Conservation (phyloP, 2,888 invertebrate genomes). For the Tinea semifulvella region DNA sequence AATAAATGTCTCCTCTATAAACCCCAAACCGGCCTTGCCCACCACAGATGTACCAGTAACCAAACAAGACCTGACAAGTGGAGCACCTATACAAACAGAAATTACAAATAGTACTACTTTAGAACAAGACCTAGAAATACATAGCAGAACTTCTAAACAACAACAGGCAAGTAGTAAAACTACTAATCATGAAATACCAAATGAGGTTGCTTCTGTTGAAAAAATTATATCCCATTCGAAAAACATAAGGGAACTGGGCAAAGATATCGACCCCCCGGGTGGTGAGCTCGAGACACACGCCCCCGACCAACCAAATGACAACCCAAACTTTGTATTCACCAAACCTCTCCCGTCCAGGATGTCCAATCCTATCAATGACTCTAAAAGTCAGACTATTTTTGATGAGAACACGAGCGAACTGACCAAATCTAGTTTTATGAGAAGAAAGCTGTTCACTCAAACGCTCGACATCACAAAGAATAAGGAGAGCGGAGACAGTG, state of each 20-base stretch:
- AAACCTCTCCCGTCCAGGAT: slow-evolving; percentile 38
- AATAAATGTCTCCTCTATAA: too few relatives aligned
- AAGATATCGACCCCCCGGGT: too few relatives aligned
- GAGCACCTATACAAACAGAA: too few relatives aligned
- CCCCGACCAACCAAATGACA: too few relatives aligned
- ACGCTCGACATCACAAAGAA: slow-evolving; percentile 44
- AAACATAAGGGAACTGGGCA: background rate
- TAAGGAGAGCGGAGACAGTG: slow-evolving; percentile 30
- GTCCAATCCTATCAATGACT: slow-evolving; percentile 16
- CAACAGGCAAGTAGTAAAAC: too few relatives aligned
- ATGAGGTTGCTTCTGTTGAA: background rate
- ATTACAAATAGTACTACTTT: too few relatives aligned
- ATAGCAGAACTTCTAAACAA: too few relatives aligned
- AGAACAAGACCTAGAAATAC: too few relatives aligned
- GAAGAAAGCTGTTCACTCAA: slow-evolving; percentile 52
- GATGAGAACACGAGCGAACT: slow-evolving; percentile 29
- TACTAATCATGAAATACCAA: background rate
- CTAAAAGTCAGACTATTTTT: slow-evolving; percentile 13
- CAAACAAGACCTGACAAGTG: too few relatives aligned
- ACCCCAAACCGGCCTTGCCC: too few relatives aligned
- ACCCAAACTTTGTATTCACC: slow-evolving; percentile 33
- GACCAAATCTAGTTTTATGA: slow-evolving; percentile 50
- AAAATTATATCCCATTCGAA: slow-evolving; percentile 12
- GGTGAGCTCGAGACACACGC: too few relatives aligned
- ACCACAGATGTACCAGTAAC: too few relatives aligned